Percentiles rank a stretch among this genome's conserved stretches.
These are phyloP conservation scores for Therioaphis trifolii DNA, from an alignment of 2,888 invertebrate genomes.

Conservation along the genomic window DNA sequence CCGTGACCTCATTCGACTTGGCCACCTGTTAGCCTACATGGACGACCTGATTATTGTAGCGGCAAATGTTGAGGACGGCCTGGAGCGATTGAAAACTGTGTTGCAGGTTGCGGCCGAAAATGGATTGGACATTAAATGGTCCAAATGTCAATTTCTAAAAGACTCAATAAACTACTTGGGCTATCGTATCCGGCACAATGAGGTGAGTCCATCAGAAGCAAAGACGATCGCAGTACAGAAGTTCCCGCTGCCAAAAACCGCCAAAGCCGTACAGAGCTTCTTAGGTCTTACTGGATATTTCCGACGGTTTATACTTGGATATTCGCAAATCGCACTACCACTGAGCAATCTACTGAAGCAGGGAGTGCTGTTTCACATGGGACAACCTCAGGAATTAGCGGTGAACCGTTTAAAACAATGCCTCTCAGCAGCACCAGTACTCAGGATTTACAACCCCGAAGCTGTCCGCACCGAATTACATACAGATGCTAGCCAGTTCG, in stretches of 20 bases:
- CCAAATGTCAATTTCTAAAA: not conserved
- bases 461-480: not conserved
- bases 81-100: not conserved
- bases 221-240: constrained; percentile 48
- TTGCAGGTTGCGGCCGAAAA: constrained; percentile 5
- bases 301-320: not conserved
- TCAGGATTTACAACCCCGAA: constrained; percentile 41
- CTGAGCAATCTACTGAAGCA: constrained; percentile 12
- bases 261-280: not conserved
- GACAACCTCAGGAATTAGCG: not conserved
- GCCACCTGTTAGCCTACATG: not conserved
- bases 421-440: not conserved
- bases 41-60: constrained; percentile 7
- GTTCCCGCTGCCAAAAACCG: not conserved
- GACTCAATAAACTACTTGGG: not conserved
- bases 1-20: not conserved
- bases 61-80: not conserved
- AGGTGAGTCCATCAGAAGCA: not conserved
- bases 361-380: not conserved
- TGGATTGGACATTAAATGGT: constrained; percentile 11
- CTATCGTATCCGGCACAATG: constrained; percentile 4
- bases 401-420: not conserved
- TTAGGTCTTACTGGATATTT: not conserved
- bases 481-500: not conserved
- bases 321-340: not conserved